These are phyloP conservation scores for Pteromalus puparum DNA, from an alignment of 1,140 invertebrate genomes.

Conservation along the genomic window DNA sequence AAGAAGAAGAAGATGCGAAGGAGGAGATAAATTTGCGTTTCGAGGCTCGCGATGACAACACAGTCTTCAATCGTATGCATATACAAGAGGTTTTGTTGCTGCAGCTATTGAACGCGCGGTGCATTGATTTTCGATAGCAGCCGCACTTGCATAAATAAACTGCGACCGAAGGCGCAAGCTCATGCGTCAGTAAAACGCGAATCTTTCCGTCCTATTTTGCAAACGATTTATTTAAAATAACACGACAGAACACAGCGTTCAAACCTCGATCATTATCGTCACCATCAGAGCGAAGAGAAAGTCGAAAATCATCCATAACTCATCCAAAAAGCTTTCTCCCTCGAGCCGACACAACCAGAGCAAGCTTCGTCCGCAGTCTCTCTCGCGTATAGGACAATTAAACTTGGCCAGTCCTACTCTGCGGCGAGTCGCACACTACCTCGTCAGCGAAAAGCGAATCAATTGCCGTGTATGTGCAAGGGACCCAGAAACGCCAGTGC, in stretches of 20 bases:
- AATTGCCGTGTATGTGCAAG: not conserved
- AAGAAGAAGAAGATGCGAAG: conserved; percentile 50
- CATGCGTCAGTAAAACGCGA: not conserved
- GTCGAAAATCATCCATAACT: not conserved
- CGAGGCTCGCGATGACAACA: too few species aligned
- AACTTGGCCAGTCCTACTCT: not conserved
- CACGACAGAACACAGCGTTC: not conserved
- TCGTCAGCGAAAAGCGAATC: conserved; percentile 9
- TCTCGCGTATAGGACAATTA: not conserved
- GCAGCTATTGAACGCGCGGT: not conserved
- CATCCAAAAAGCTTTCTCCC: not conserved
- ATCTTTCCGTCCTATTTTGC: not conserved
- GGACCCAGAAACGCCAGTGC: not conserved
- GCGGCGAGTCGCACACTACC: not conserved
- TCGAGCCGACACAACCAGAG: not conserved
- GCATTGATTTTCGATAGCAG: conserved; percentile 25
- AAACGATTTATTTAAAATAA: not conserved
- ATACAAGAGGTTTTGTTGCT: not conserved
- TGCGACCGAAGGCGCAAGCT: too few species aligned
- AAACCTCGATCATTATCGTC: too few species aligned
- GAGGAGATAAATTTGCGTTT: too few species aligned
- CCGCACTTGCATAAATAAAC: not conserved
- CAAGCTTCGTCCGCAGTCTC: too few species aligned
- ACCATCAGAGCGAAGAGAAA: not conserved
- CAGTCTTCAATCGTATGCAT: not conserved